Evolutionary conservation across 1,140 invertebrate genomes (phyloP), one percentile per base, ranked within the genome.

Genomic region (Spodoptera frugiperda): DNA sequence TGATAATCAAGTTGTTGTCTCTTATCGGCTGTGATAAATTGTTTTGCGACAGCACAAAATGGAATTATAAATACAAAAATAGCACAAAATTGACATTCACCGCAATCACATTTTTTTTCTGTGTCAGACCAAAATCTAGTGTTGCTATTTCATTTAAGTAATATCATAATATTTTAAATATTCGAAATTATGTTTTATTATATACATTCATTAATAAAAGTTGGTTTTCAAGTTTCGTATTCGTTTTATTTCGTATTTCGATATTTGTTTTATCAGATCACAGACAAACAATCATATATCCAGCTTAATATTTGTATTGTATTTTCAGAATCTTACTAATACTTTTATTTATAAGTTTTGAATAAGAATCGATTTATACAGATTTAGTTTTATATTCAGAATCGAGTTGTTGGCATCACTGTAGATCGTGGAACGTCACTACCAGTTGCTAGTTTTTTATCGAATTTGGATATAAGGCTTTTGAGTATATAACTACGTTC

Each of bases 61-160:
- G 77, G 74, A 84, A 82, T 83, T 83, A 73, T 75, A 88, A 78
- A 84, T 91, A 89, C 85, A 91, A 90, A 93, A 91, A 91, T 93
- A 91, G 87, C 84, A 88, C 71, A 73, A 73, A 71, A 73, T 59
- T 73, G 79, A 81, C 70, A 63, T 80, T 80, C 72, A 70, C 72
- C 61, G 59, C 74, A 67, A 61, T 65, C 74, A 76, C 49, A 67
- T 65, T 76, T 76, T 73, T 76, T 59, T 73, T 73, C 70, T 76
- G 51, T 76, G 72, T 75, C 57, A 63, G 49, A 9, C 44, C 19
- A 2, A n/a, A 25, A 19, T 8, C 33, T 55, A 57, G 70, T 48
- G 70, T 48, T 68, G 65, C 3, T 51, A 51, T n/a, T 10, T 17
- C 17, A 44, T 15, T 15, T 44, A 61, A 15, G 15, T 61, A 25